Evolutionary conservation across 2,113 vertebrate species (phyloP).

Genomic region (Hyaena hyaena): DNA sequence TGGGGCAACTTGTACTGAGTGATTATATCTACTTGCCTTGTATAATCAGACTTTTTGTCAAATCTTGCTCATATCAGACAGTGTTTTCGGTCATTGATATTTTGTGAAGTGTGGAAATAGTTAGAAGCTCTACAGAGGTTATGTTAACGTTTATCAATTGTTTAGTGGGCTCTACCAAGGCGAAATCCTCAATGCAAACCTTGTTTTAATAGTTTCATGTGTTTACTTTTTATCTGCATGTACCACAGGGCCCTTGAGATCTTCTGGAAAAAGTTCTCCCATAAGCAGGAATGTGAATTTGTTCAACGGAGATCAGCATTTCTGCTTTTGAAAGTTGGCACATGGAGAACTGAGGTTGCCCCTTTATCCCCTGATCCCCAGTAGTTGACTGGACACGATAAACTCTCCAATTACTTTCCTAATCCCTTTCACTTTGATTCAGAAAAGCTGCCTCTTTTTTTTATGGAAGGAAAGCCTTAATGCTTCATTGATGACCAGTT

Average conservation of each 20-base stretch:
- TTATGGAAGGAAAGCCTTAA: not conserved
- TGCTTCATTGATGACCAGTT: not conserved
- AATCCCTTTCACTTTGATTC: slow-evolving; percentile 24
- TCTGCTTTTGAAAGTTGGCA: not conserved
- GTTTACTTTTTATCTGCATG: slow-evolving; percentile 44
- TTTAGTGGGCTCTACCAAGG: not conserved
- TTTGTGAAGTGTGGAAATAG: not conserved
- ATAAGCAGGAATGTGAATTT: not conserved
- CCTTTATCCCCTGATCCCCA: not conserved
- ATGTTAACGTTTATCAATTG: not conserved
- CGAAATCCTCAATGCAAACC: not conserved
- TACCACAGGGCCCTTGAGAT: slow-evolving; percentile 11
- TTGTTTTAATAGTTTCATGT: slow-evolving; percentile 33
- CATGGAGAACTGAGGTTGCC: not conserved
- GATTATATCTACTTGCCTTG: not conserved
- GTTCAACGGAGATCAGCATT: not conserved
- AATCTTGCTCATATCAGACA: not conserved
- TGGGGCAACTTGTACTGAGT: not conserved
- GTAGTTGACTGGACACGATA: not conserved
- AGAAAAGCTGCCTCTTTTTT: slow-evolving; percentile 42
- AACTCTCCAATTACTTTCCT: not conserved
- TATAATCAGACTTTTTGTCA: not conserved
- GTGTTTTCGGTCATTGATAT: not conserved
- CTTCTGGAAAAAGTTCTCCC: not conserved
- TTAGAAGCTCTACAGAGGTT: not conserved